Base-by-base conservation (phyloP, 2,113 vertebrate species). In the Phaethornis superciliosus region DNA sequence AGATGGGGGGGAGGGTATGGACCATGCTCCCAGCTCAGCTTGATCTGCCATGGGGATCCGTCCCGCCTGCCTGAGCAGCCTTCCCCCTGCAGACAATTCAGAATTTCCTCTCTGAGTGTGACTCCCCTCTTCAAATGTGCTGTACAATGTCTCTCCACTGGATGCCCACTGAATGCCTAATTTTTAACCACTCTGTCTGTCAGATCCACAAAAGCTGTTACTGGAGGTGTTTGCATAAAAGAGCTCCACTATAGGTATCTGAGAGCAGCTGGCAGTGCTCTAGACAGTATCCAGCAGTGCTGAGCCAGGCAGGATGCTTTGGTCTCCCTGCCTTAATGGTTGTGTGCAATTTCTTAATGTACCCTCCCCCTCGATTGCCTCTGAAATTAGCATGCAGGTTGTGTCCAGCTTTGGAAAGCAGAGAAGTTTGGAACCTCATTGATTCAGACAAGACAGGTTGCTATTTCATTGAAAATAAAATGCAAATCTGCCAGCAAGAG, bases 181-280 rank as follows among this genome's bases (percentile, higher is more conserved):
- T 95, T 97, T 97, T 97, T 96, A 96, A 94, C 84, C 94, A 93
- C 89, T 97, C 88, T 72, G 90, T 28, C 96, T 97, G 96, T 94
- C 95, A 97, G 95, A 90, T 94, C 93, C 89, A 95, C 95, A 97
- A 96, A 96, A 95, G 95, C 90, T 95, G 83, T 92, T 90, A 78
- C 55, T 91, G 95, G 95, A 96, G 90, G 96, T 96, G 93, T 96
- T 97, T 96, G 96, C 95, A 96, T 95, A 85, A 97, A 95, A 96
- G 92, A 95, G 90, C 87, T 95, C 88, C 81, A 12, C 94, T 90
- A 8, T 93, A 95, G 96, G 94, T 96, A 95, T 95, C 86, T 96
- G 90, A 92, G 94, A 93, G 95, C 96, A 95, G 89, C 94, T 95
- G 93, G 93, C 30, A 44, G 93, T 80, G 94, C 91, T 95, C 92